These are phyloP conservation scores for Atractosteus spatula DNA, from an alignment of 2,113 vertebrate genomes.

Conservation along the genomic window DNA sequence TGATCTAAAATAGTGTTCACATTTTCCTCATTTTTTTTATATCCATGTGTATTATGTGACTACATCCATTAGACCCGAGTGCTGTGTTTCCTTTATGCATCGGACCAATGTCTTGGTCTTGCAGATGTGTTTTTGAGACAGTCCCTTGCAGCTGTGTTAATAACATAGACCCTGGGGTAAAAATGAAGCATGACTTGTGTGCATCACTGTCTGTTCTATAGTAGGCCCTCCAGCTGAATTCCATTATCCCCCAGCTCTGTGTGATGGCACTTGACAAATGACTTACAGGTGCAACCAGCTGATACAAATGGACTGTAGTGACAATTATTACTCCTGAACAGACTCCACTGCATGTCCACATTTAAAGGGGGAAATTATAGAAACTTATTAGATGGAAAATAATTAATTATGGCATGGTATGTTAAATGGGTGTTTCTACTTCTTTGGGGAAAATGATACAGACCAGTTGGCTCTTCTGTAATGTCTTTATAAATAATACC, in stretches of 20 bases:
- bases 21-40: no score
- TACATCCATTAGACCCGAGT: no score
- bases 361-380: not conserved
- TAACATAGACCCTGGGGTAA: not conserved
- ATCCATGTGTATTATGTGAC: not conserved
- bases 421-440: no score
- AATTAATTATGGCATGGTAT: no score
- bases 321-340: not conserved
- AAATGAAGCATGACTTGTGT: constrained; percentile 8
- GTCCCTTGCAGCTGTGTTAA: not conserved
- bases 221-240: constrained; percentile 25
- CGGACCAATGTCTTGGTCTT: not conserved
- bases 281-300: constrained; percentile 62
- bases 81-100: no score
- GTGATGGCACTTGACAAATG: constrained; percentile 48
- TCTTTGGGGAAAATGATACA: no score
- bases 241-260: constrained; percentile 21
- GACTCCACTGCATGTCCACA: not conserved
- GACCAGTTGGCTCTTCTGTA: no score
- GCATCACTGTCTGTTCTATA: constrained; percentile 7
- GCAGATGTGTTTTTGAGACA: not conserved
- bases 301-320: constrained; percentile 43
- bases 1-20: no score
- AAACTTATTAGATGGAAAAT: not conserved
- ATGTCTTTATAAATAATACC: no score